Conservation (phyloP, 2,113 vertebrate genomes). For the Hylia prasina region DNA sequence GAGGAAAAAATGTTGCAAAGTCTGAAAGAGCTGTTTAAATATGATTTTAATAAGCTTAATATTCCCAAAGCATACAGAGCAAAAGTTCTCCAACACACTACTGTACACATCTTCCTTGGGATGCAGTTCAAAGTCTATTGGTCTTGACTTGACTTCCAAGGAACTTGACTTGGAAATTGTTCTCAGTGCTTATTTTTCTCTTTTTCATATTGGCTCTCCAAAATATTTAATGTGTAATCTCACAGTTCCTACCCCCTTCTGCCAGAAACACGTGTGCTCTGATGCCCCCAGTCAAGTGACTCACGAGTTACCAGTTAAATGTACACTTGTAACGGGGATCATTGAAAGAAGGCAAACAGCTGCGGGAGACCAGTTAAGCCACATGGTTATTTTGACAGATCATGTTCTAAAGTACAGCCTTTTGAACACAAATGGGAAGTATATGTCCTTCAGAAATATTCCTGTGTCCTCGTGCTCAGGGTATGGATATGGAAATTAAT, state of each 20-base stretch:
- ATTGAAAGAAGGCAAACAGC: not conserved
- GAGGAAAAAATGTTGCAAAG: accelerated
- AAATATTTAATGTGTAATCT: not conserved
- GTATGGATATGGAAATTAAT: not conserved
- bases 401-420: not conserved
- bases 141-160: not conserved
- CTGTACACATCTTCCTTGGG: not conserved
- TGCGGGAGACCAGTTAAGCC: not conserved
- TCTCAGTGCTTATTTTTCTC: not conserved
- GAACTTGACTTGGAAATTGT: not conserved
- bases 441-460: not conserved
- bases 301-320: not conserved
- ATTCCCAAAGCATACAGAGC: not conserved
- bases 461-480: not conserved
- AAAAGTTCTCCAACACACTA: not conserved
- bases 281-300: not conserved
- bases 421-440: not conserved
- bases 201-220: not conserved
- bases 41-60: not conserved
- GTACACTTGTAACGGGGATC: not conserved
- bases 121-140: not conserved
- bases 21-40: not conserved
- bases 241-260: not conserved
- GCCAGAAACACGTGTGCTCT: not conserved
- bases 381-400: not conserved